Conservation (phyloP, 1,140 invertebrate genomes). For the Panagrolaimus sp. region DNA sequence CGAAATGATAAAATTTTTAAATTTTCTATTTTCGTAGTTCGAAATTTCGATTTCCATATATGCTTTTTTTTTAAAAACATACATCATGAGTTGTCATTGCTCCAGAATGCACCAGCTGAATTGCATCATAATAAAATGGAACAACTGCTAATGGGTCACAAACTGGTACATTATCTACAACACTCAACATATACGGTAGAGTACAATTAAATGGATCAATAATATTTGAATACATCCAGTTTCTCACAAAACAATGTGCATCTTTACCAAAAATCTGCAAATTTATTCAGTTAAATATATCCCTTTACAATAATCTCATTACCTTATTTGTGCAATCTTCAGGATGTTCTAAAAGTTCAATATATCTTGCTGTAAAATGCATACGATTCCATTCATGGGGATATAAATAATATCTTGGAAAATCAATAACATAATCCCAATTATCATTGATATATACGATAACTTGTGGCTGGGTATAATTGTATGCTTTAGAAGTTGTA, state of each 20-base stretch:
- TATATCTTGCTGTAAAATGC: conserved; percentile 46
- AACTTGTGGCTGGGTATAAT: conserved; percentile 52
- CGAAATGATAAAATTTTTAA: too few species aligned
- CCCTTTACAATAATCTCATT: conserved; percentile 4
- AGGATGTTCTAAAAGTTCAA: conserved; percentile 51
- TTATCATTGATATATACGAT: conserved; percentile 54
- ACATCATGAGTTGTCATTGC: conserved; percentile 18
- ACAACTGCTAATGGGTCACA: conserved; percentile 39
- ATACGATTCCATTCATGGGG: conserved; percentile 54
- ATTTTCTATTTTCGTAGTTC: too few species aligned
- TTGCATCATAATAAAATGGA: conserved; percentile 46
- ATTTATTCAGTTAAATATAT: not conserved
- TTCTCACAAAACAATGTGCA: conserved; percentile 49
- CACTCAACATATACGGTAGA: conserved; percentile 38
- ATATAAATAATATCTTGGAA: conserved; percentile 53
- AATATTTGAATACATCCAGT: conserved; percentile 48
- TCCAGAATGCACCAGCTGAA: conserved; percentile 49
- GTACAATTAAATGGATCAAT: conserved; percentile 52
- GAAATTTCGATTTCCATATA: too few species aligned
- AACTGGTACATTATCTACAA: conserved; percentile 25
- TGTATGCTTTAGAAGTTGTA: conserved; percentile 40
- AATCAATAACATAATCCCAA: conserved; percentile 52
- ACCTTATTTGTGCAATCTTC: conserved; percentile 51
- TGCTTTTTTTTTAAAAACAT: too few species aligned
- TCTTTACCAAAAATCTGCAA: conserved; percentile 49